Base-by-base conservation (phyloP, 2,888 invertebrate species). In the Melitaea athalia region DNA sequence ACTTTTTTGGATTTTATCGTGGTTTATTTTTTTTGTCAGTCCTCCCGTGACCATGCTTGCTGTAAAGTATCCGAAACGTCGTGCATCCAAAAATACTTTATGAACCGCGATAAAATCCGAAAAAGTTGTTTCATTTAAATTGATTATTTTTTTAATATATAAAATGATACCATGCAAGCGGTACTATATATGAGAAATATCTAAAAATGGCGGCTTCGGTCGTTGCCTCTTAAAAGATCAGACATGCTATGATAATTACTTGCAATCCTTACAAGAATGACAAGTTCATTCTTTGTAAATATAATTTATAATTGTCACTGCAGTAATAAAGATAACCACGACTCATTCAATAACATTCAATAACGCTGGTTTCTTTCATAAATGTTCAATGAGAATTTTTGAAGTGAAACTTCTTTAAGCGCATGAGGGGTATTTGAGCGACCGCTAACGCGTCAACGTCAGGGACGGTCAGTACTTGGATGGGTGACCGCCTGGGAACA, bases 191-290 rank as follows among this genome's bases (percentile, higher is more conserved):
- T 0, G 8, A 5, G 14, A 53, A 53, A 31, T 11, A 31, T 53
- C 43, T 24, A 24, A 50, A 47, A 17, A 61, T 64, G 64, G 43
- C 43, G 57, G 57, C 55, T 50, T 33, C 64, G 68, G 68, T 68
- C 68, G 64, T 68, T 68, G 68, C 47, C 68, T 57, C 49, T 43
- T 15, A 33, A 55, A 50, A 3, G 7, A 59, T 38, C 38, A 42
- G 14, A 38, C 11, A 52, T 42, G 60, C 38, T 38, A 38, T 38
- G 8, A 38, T 43, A 42, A 12, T 7, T 14, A 61, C 24, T 50
- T 42, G 6, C 42, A 24, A n/a, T 10, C 31, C 38, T n/a, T 6
- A 5, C 55, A 60, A 68, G 64, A 68, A 68, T 64, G 64, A 68
- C 68, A 62, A 57, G 57, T 57, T 38, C 8, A 38, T 42, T 42